phyloP scores from a whole-genome alignment of 2,888 invertebrate species.

The Caradrina kadenii region DNA sequence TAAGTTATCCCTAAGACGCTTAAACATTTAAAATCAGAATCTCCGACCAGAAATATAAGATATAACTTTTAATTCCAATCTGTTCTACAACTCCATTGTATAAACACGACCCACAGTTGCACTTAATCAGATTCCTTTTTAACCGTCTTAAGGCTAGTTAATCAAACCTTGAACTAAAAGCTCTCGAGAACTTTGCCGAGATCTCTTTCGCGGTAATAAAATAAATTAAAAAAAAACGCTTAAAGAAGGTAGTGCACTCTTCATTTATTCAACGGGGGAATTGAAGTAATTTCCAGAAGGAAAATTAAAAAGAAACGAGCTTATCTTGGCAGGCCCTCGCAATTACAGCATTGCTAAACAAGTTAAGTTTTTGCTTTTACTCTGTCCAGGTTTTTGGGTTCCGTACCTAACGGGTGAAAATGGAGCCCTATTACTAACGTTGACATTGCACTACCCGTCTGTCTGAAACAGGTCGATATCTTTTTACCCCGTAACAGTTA shows the following conservation, averaged over 20 bases:
- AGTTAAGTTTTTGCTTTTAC: constrained; percentile 64
- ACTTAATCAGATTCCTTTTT: constrained; percentile 42
- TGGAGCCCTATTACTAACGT: not conserved
- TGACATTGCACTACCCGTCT: too few relatives aligned
- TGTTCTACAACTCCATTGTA: constrained; percentile 11
- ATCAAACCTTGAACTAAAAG: constrained; percentile 72
- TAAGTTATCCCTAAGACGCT: too few relatives aligned
- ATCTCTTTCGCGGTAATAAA: constrained; percentile 74
- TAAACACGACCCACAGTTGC: constrained; percentile 26
- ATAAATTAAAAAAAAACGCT: constrained; percentile 69
- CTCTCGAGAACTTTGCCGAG: constrained; percentile 66
- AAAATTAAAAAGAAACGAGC: constrained; percentile 86
- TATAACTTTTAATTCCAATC: constrained; percentile 24
- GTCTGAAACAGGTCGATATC: too few relatives aligned
- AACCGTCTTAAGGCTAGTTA: constrained; percentile 58
- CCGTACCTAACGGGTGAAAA: not conserved
- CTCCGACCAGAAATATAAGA: not conserved
- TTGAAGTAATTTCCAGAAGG: constrained; percentile 83
- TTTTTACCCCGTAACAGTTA: too few relatives aligned
- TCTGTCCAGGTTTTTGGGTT: constrained; percentile 40
- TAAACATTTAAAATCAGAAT: not conserved
- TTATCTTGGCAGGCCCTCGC: constrained; percentile 81
- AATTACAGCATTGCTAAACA: constrained; percentile 79
- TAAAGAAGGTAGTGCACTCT: constrained; percentile 73
- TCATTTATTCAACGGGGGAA: constrained; percentile 83